Base-by-base conservation (phyloP, 2,888 invertebrate species). In the Sphaerophoria taeniata region DNA sequence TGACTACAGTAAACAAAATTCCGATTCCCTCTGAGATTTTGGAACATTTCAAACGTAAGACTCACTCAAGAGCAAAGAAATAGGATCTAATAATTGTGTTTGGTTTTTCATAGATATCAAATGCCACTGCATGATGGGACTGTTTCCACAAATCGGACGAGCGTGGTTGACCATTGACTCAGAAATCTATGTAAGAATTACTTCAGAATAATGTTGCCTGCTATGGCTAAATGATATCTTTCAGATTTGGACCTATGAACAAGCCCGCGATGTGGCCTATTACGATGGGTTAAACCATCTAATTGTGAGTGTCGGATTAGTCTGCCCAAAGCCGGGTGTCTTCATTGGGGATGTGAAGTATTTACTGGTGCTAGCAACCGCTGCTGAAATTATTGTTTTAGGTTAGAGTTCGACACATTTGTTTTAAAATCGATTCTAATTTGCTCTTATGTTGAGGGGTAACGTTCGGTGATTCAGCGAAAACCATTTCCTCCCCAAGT, bases 131-230 rank as follows among this genome's bases (percentile, higher is more conserved):
- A 95, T 97, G 93, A 98, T 99, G 98, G 99, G 99, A 3, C 93
- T 99, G 7, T 99, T 99, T 93, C 96, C 98, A 76, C 98, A 98
- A 92, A 98, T 99, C 88, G 96, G 96, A 72, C 94, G 99, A 90
- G 99, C 99, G 0, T 99, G 99, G 99, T 93, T 99, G 73, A 97
- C 98, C 5, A 97, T 99, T 88, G 99, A 99, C 91, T 98, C 98
- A 89, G 98, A 99, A 93, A 96, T 99, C 88, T 99, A 98, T 93
- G 95, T 99, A 45, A 87, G 88, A 67, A 31, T 2, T 6, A 56
- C 31, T 14, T 14, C 6, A 16, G 36, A 60, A 60, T 34, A 6
- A 3, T 9, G 11, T 12, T 1, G 0, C 0, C 14, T 14, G 0
- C 5, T 36, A 47, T 39, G 24, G 24, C 60, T 47, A 55, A 9